Conservation (phyloP, 2,797 vertebrate genomes). For the Apogon hyalosoma region DNA sequence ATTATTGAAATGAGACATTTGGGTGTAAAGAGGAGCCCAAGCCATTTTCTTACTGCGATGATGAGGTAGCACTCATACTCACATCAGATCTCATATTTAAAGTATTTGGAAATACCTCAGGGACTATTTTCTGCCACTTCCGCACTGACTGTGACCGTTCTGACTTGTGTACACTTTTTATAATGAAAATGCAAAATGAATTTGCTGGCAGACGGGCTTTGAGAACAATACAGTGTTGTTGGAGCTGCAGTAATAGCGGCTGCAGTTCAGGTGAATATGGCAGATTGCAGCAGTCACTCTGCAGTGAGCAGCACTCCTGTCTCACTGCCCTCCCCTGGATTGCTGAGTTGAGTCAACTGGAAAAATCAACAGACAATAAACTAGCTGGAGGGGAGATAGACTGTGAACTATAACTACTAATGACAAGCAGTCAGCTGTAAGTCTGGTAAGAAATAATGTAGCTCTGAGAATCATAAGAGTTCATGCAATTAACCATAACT, state of each 20-base stretch:
- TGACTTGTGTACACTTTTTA: constrained; percentile 46
- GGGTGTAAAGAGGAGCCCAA: constrained; percentile 67
- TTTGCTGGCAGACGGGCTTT: constrained; percentile 41
- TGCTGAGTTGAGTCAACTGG: constrained; percentile 9
- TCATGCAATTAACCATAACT: too few relatives aligned
- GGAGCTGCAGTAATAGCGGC: constrained; percentile 25
- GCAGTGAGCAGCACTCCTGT: constrained; percentile 4
- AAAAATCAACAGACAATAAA: constrained; percentile 11
- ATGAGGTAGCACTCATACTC: constrained; percentile 50
- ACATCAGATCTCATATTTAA: constrained; percentile 43
- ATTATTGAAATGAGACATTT: constrained; percentile 88
- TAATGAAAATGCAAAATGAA: constrained; percentile 68
- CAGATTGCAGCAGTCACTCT: constrained; percentile 18
- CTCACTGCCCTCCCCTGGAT: background rate
- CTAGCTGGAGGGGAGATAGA: background rate
- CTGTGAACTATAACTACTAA: too few relatives aligned
- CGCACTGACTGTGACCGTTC: constrained; percentile 43
- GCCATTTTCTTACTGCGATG: constrained; percentile 48
- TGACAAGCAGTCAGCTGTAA: too few relatives aligned
- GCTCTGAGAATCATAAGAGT: too few relatives aligned
- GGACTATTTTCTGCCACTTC: constrained; percentile 64
- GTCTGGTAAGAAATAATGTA: too few relatives aligned
- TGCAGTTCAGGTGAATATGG: constrained; percentile 26
- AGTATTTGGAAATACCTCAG: constrained; percentile 52
- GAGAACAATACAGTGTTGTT: constrained; percentile 34